phyloP scores from a whole-genome alignment of 2,797 vertebrate genomes.

The Loris lydekkerianus region DNA sequence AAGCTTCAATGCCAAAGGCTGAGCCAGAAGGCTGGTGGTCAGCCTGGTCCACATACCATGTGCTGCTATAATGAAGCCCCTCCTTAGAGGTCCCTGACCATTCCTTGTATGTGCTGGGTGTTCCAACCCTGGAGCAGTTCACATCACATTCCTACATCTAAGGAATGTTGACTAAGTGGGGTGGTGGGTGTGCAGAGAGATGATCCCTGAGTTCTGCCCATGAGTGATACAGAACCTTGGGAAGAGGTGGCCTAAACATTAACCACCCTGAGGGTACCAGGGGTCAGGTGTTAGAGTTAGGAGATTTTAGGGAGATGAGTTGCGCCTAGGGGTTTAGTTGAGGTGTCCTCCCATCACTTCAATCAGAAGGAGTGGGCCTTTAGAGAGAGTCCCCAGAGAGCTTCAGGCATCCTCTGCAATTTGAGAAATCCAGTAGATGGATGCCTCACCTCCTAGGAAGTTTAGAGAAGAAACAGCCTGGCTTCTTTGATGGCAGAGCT shows the following conservation, averaged over 20 bases:
- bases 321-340: not conserved
- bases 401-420: not conserved
- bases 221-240: not conserved
- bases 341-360: not conserved
- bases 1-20: not conserved
- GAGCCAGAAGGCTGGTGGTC: not conserved
- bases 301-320: not conserved
- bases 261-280: not conserved
- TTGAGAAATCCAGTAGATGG: not conserved
- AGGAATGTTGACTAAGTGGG: not conserved
- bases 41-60: too few relatives aligned
- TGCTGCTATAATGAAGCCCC: not conserved
- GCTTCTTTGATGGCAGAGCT: not conserved
- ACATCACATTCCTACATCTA: accelerated
- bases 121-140: not conserved
- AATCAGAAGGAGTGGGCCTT: slow-evolving; percentile 5
- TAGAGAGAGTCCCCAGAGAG: not conserved
- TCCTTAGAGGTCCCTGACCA: not conserved
- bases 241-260: not conserved
- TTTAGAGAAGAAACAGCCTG: too few relatives aligned
- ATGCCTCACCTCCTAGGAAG: not conserved
- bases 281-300: not conserved
- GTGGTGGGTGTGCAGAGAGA: accelerated
- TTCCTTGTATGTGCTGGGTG: not conserved
- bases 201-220: not conserved